Base-by-base conservation (phyloP, 37 sponge, comb jelly and placozoan genomes). In the Amphimedon queenslandica region DNA sequence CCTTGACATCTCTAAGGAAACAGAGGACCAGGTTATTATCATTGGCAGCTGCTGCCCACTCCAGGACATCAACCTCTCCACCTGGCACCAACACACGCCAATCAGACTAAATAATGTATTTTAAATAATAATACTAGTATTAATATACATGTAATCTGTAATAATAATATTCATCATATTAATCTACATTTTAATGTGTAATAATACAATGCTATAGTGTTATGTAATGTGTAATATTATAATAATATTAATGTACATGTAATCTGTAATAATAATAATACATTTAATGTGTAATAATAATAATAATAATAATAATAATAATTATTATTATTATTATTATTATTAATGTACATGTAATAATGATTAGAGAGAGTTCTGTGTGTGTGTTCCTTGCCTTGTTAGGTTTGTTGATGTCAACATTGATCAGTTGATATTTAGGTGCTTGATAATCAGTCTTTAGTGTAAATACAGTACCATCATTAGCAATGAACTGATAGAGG, bases 1-100 rank as follows among this genome's bases (percentile, higher is more conserved):
- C 94, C 91, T 93, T 94, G 34, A 91, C 96, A 84, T 94, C 89
- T 35, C 64, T 84, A 33, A 92, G 83, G 72, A 92, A 91, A 37
- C 89, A 88, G 37, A 94, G 24, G n/a, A 94, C 77, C 3, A 94
- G 79, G 23, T 82, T 77, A 31, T 79, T 39, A 16, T 68, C 4
- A 37, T 82, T 74, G 60, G 87, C 75, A 55, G 82, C 74, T 1
- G 82, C 72, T 4, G 70, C 74, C 89, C 89, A 87, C 27, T 92
- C 80, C 29, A 94, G 64, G 4, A 94, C 93, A 84, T 94, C 96
- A 27, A 58, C 63, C 2, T 72, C 77, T 35, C 84, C 82, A 41
- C 88, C 93, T 53, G 88, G 70, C 0, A 94, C 75, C 13, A 91
- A 66, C 29, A 81, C 72, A 32, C 28, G 51, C 96, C 96, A 94